These are phyloP conservation scores for Stratiomys singularior DNA, from an alignment of 2,888 invertebrate species.

Conservation along the genomic window DNA sequence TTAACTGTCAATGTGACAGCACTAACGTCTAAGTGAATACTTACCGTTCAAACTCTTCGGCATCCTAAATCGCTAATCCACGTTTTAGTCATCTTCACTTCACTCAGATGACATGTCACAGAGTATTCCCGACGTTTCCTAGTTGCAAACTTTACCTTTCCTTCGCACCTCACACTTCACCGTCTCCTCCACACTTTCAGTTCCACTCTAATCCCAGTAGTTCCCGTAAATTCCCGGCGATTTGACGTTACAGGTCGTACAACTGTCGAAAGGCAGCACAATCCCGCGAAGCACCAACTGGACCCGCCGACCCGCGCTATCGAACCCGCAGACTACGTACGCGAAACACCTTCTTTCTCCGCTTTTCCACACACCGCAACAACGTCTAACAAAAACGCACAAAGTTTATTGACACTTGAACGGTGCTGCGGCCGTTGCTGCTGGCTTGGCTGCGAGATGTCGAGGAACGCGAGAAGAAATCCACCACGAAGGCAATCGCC, in stretches of 20 bases:
- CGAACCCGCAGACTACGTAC: neutral
- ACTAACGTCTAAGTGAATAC: too few relatives aligned
- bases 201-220: neutral
- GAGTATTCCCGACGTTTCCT: too few relatives aligned
- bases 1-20: too few relatives aligned
- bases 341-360: slow-evolving; percentile 17
- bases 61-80: too few relatives aligned
- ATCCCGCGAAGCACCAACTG: too few relatives aligned
- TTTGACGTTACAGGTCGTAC: neutral
- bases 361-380: neutral
- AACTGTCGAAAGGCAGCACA: neutral
- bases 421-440: neutral
- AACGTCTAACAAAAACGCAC: slow-evolving; percentile 21
- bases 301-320: neutral
- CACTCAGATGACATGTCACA: too few relatives aligned
- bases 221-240: slow-evolving; percentile 5
- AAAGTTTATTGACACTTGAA: slow-evolving; percentile 46
- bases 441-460: neutral
- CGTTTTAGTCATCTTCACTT: too few relatives aligned
- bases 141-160: too few relatives aligned
- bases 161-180: too few relatives aligned
- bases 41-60: too few relatives aligned
- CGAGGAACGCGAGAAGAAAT: slow-evolving; percentile 6
- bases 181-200: too few relatives aligned
- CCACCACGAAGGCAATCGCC: neutral